Conservation (phyloP, 2,888 invertebrate species). For the Rhagophthalmus giganteus region DNA sequence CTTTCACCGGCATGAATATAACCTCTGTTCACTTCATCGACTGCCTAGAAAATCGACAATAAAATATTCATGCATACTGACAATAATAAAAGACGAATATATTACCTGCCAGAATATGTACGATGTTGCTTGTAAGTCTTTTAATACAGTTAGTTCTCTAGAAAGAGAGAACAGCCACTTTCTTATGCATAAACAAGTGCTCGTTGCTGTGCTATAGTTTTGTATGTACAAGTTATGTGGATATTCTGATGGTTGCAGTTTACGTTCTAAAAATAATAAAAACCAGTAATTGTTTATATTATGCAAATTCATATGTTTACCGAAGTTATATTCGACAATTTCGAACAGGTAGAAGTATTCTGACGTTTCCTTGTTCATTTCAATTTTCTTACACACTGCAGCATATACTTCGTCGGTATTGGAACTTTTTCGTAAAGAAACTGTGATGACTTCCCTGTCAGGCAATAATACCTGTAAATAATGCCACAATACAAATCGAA, state of each 20-base stretch:
- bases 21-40: constrained; percentile 94
- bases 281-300: not conserved
- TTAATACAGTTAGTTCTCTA: constrained; percentile 67
- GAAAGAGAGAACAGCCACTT: constrained; percentile 84
- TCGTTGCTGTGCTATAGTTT: constrained; percentile 97
- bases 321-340: constrained; percentile 92
- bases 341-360: constrained; percentile 93
- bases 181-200: constrained; percentile 87
- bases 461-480: constrained; percentile 72
- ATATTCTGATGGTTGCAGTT: constrained; percentile 89
- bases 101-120: constrained; percentile 85
- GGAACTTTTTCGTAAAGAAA: constrained; percentile 85
- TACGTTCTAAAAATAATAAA: constrained; percentile 69
- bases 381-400: constrained; percentile 82
- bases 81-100: not conserved
- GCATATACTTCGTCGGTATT: constrained; percentile 90
- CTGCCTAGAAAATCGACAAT: constrained; percentile 61
- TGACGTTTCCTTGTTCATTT: constrained; percentile 77
- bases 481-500: not conserved
- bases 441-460: constrained; percentile 85
- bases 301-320: constrained; percentile 55
- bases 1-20: constrained; percentile 88
- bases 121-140: constrained; percentile 72
- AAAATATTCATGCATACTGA: not conserved
- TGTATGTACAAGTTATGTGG: constrained; percentile 98